Evolutionary conservation across 2,113 vertebrate genomes (phyloP).

Genomic region (Arizona elegans): DNA sequence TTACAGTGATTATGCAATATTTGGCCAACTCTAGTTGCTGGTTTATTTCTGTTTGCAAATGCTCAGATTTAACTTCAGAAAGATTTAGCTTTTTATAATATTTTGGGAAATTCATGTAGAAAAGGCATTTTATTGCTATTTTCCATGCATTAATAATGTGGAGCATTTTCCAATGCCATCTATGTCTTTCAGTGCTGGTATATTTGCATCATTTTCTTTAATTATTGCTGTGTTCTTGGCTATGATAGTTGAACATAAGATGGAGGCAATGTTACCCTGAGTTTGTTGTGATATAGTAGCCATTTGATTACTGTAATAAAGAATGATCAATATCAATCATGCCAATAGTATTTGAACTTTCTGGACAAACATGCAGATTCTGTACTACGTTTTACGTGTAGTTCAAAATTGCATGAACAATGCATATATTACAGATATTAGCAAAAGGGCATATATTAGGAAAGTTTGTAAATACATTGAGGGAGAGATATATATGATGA

Average conservation of each 20-base stretch:
- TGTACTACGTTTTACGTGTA: background rate
- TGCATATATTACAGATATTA: background rate
- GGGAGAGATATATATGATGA: background rate
- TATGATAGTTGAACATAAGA: background rate
- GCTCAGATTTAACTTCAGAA: background rate
- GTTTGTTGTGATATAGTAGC: background rate
- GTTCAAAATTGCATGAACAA: background rate
- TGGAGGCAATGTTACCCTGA: background rate
- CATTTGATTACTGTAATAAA: background rate
- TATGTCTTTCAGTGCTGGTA: background rate
- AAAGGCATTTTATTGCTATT: background rate
- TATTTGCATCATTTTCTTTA: background rate
- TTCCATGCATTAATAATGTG: background rate
- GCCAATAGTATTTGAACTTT: background rate
- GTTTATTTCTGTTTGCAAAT: background rate
- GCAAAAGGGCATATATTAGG: background rate
- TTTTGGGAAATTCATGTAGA: background rate
- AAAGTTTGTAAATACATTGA: background rate
- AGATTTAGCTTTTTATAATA: background rate
- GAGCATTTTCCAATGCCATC: background rate
- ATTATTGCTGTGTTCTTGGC: background rate
- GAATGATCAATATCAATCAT: background rate
- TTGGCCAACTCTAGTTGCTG: background rate
- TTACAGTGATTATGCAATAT: background rate
- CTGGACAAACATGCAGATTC: background rate